Evolutionary conservation across 2,113 vertebrate genomes (phyloP), one percentile per base, ranked within the genome.

Genomic region (Aegotheles bennettii): DNA sequence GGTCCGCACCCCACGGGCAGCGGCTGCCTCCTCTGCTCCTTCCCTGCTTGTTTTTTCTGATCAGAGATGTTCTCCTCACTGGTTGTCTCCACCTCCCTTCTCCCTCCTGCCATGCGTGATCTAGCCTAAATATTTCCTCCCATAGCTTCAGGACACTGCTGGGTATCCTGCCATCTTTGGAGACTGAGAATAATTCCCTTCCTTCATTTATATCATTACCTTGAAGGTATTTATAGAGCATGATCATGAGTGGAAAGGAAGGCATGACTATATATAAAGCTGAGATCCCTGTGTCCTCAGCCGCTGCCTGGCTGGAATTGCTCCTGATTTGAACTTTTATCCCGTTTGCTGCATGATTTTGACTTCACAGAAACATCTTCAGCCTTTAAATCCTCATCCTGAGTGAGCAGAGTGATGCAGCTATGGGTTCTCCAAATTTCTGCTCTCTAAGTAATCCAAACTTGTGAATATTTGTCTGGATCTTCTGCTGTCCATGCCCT

Each of bases 201-300:
- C 76, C 88, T 97, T 96, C 95, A 93, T 97, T 94, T 96, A 68
- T 95, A 94, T 92, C 85, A 51, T 95, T 96, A 96, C 93, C 94
- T 97, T 93, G 92, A 84, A 96, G 94, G 92, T 96, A 96, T 97
- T 97, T 97, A 96, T 97, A 97, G 96, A 97, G 78, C 3, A 1
- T 61, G 81, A 86, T 93, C 93, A 77, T 82, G 67, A 94, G 82
- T 91, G 75, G 84, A 94, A 95, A 85, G 75, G 90, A 95, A 95
- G 69, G 61, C 84, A 79, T 56, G 70, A 92, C 94, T 97, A 87
- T 95, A 92, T 97, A 95, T 95, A 94, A 94, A 94, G 81, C 70
- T 0, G 6, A 84, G 69, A 91, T 96, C 95, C 95, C 93, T 80
- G 69, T 92, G 82, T 96, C 92, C 35, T 93, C 42, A 85, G 77